phyloP scores from a whole-genome alignment of 1,140 invertebrate genomes.

The Planococcus citri region DNA sequence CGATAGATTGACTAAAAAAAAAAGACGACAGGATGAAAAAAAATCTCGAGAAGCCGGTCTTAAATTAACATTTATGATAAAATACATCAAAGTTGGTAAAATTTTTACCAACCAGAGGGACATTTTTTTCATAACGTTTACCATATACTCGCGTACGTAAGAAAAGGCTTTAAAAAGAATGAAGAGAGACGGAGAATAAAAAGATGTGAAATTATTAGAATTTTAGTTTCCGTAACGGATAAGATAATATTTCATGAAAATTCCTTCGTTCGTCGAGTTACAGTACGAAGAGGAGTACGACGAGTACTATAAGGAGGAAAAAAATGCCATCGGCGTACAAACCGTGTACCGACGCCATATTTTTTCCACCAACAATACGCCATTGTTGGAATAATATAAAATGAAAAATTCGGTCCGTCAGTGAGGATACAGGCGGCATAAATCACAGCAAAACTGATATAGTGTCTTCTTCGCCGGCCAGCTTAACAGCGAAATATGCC shows the following conservation, averaged over 20 bases:
- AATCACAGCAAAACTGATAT: slow-evolving; percentile 18
- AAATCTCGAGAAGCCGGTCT: background rate
- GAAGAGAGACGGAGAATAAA: background rate
- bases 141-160: too few relatives aligned
- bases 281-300: too few relatives aligned
- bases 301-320: too few relatives aligned
- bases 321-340: slow-evolving; percentile 6
- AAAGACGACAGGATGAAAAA: too few relatives aligned
- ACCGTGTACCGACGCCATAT: slow-evolving; percentile 3
- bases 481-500: too few relatives aligned
- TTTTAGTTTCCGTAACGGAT: slow-evolving; percentile 17
- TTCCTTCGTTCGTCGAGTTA: background rate
- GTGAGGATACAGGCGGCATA: background rate
- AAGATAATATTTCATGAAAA: slow-evolving; percentile 13
- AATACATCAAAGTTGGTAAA: background rate
- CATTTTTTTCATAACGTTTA: background rate
- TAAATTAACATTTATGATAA: slow-evolving; percentile 8
- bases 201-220: slow-evolving; percentile 11
- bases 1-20: too few relatives aligned
- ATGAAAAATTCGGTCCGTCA: slow-evolving; percentile 20
- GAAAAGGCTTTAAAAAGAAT: too few relatives aligned
- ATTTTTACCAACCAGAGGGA: background rate
- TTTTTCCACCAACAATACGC: slow-evolving; percentile 8
- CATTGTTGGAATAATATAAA: slow-evolving; percentile 19
- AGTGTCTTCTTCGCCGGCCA: background rate